These are phyloP conservation scores for Polyploca ridens DNA, from an alignment of 2,888 invertebrate genomes.

Conservation along the genomic window DNA sequence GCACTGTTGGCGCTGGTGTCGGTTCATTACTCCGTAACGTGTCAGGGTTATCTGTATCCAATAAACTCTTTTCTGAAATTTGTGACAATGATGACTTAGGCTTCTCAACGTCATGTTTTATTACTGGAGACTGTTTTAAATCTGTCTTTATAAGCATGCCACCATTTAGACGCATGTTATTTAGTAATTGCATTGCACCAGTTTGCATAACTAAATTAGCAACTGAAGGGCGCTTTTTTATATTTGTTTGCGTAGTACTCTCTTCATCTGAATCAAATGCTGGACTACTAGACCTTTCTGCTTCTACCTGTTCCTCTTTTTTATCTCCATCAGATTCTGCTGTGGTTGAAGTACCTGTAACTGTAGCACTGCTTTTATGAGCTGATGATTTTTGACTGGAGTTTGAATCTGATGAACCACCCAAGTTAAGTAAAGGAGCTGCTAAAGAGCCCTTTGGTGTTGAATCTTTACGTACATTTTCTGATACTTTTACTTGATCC, in stretches of 20 bases:
- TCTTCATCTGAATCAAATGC: conserved; percentile 98
- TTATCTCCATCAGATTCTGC: conserved; percentile 77
- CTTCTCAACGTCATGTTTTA: conserved; percentile 70
- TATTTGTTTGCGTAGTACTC: conserved; percentile 86
- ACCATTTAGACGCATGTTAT: conserved; percentile 83
- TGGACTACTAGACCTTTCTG: conserved; percentile 94
- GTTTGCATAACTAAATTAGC: conserved; percentile 89
- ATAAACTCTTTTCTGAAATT: conserved; percentile 86
- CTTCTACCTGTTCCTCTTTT: conserved; percentile 82
- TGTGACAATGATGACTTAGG: conserved; percentile 82
- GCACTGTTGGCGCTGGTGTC: conserved; percentile 60
- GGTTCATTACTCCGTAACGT: conserved; percentile 59
- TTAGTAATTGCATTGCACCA: conserved; percentile 81
- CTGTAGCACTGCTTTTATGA: conserved; percentile 84
- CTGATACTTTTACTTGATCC: conserved; percentile 87
- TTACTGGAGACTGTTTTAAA: conserved; percentile 59
- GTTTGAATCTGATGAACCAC: conserved; percentile 84
- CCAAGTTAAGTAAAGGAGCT: conserved; percentile 69
- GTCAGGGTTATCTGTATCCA: conserved; percentile 85
- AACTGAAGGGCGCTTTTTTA: conserved; percentile 86
- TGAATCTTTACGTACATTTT: conserved; percentile 68
- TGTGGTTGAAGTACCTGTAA: conserved; percentile 84
- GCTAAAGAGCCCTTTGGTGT: conserved; percentile 71
- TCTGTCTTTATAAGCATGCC: conserved; percentile 79
- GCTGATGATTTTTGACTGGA: conserved; percentile 86